Conservation (phyloP, 2,113 vertebrate genomes). For the Chascanopsetta lugubris region DNA sequence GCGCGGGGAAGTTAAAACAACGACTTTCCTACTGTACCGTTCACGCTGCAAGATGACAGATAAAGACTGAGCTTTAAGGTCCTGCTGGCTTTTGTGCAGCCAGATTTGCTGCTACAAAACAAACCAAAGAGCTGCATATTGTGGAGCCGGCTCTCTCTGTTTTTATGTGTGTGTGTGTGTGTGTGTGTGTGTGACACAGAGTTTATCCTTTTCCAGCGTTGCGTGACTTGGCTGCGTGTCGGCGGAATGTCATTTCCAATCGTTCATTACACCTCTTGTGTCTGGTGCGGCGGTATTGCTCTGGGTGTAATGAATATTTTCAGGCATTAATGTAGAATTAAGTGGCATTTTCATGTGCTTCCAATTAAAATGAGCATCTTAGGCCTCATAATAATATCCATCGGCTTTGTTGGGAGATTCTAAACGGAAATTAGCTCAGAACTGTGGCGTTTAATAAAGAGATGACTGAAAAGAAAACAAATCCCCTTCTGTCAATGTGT, state of each 20-base stretch:
- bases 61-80: conserved; percentile 7
- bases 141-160: conserved; percentile 5
- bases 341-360: conserved; percentile 39
- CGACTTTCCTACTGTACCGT: conserved; percentile 3
- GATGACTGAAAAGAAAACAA: conserved; percentile 57
- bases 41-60: conserved; percentile 32
- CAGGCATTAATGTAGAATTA: conserved; percentile 52
- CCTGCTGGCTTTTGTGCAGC: neutral
- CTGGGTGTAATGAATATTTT: conserved; percentile 51
- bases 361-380: conserved; percentile 39
- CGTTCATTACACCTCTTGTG: conserved; percentile 5
- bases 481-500: conserved; percentile 39
- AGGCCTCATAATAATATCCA: conserved; percentile 38
- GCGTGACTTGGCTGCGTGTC: conserved; percentile 24
- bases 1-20: conserved; percentile 15
- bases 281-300: conserved; percentile 31
- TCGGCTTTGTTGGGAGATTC: conserved; percentile 52
- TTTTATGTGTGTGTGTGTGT: conserved; percentile 28
- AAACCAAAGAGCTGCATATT: conserved; percentile 21
- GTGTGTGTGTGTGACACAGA: conserved; percentile 15
- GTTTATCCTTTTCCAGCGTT: conserved; percentile 37
- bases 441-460: conserved; percentile 41
- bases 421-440: conserved; percentile 44
- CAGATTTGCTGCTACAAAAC: conserved; percentile 21
- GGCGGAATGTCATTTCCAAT: conserved; percentile 48